Evolutionary conservation across 2,888 invertebrate species (phyloP).

Genomic region (Polymixis flavicincta): DNA sequence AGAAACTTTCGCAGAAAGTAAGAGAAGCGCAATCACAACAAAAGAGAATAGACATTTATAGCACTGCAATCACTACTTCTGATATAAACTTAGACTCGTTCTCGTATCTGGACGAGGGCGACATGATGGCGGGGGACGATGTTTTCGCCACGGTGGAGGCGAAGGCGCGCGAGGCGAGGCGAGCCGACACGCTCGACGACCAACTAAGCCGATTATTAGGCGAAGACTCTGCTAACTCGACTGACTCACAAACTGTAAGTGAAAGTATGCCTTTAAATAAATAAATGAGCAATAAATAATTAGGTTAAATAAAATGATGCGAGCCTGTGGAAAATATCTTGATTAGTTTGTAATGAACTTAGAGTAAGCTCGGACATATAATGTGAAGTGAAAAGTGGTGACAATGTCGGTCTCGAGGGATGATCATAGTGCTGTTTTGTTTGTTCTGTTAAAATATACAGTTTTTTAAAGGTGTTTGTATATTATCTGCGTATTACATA

Average conservation of each 20-base stretch:
- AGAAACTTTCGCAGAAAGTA: conserved; percentile 86
- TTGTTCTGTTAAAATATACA: conserved; percentile 70
- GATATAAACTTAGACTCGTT: conserved; percentile 90
- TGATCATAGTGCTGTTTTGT: conserved; percentile 69
- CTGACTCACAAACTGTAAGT: conserved; percentile 84
- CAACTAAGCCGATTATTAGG: conserved; percentile 82
- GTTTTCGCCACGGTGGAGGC: conserved; percentile 79
- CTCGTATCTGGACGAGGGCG: conserved; percentile 87
- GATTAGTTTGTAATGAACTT: conserved; percentile 72
- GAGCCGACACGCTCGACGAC: conserved; percentile 77
- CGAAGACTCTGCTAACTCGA: conserved; percentile 81
- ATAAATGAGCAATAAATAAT: conserved; percentile 81
- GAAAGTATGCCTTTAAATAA: conserved; percentile 84
- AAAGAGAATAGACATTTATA: conserved; percentile 89
- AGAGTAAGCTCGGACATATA: conserved; percentile 74
- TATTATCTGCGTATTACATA: conserved; percentile 67
- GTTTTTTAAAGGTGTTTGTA: conserved; percentile 71
- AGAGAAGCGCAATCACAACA: conserved; percentile 84
- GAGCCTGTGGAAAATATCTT: conserved; percentile 68
- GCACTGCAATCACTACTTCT: conserved; percentile 88
- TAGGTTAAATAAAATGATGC: conserved; percentile 69
- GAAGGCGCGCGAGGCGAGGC: conserved; percentile 74
- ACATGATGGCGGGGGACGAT: conserved; percentile 86
- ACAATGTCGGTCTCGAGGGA: conserved; percentile 58
- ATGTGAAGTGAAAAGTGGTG: conserved; percentile 76